Conservation (phyloP, 2,888 invertebrate genomes). For the Ophioninae sp. region DNA sequence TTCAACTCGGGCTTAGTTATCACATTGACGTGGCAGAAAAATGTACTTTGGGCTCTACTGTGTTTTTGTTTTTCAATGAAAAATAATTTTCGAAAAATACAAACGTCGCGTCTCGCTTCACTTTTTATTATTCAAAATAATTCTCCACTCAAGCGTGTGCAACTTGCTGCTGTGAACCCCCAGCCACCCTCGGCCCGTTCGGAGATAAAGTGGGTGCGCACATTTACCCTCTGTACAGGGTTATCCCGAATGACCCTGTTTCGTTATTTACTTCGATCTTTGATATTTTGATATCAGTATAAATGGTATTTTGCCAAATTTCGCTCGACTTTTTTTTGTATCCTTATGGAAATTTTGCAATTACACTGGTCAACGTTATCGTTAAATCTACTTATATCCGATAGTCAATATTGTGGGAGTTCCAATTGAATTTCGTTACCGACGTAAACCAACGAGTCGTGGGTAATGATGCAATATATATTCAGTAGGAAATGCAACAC, state of each 20-base stretch:
- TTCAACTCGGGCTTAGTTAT: too few species aligned
- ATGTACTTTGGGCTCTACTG: too few species aligned
- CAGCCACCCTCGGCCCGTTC: too few species aligned
- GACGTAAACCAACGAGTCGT: slow-evolving; percentile 8
- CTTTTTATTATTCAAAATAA: too few species aligned
- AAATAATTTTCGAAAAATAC: too few species aligned
- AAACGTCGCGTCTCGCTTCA: too few species aligned
- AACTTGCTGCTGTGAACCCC: too few species aligned
- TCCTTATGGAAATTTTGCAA: neutral
- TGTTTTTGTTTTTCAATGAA: too few species aligned
- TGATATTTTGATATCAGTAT: neutral
- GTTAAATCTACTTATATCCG: neutral
- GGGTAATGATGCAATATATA: neutral
- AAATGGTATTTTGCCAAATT: neutral
- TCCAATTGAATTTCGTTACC: slow-evolving; percentile 7
- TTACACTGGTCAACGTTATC: slow-evolving; percentile 5
- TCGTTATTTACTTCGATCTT: neutral
- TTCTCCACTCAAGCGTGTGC: too few species aligned
- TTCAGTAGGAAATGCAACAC: neutral
- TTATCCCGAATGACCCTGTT: neutral
- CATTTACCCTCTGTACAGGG: too few species aligned
- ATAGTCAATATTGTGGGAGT: slow-evolving; percentile 4
- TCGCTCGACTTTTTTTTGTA: neutral
- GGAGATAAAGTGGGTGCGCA: too few species aligned
- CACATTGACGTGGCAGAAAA: too few species aligned